Base-by-base conservation (phyloP, 2,797 vertebrate genomes). In the Hypotaenidia okinawae region DNA sequence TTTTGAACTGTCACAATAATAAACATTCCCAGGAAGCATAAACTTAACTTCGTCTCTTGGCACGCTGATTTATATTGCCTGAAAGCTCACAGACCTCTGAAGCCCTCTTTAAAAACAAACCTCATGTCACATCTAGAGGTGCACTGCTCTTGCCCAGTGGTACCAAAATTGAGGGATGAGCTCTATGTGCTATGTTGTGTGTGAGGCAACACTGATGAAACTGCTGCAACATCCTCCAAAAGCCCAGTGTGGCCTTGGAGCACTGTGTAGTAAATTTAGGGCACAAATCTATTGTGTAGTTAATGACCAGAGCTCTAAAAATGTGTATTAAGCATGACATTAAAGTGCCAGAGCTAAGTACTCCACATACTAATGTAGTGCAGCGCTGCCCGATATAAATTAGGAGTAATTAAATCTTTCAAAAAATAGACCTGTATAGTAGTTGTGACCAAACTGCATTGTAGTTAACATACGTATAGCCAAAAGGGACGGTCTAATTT, bases 301-400 rank as follows among this genome's bases (percentile, higher is more conserved):
- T 84, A 89, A 89, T 84, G 88, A 73, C 88, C 64, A 35, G 64
- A 64, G 74, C 82, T 87, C 88, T 91, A 77, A 89, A 95, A 94
- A 52, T 51, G 55, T 80, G 81, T 89, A 68, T 83, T 83, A 76
- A 86, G 68, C 35, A 13, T 68, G 87, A 64, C 80, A 90, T 75
- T 67, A 82, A 78, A 88, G 76, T 67, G 84, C 45, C 87, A 55
- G 63, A 18, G 72, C 84, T 27, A 76, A 94, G 74, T 55, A 54
- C 93, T 79, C 72, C 81, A 43, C 41, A 39, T 32, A 12, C n/a
- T 16, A 43, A n/a, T n/a, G n/a, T n/a, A 61, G 61, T 61, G 66
- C 84, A 61, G 64, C 66, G 52, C 85, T 73, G 74, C 51, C 64
- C 57, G 69, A 28, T 76, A 69, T 61, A 80, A 89, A 89, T 87